A percentile compares a stretch with the other conserved stretches of the same genome.
These are phyloP conservation scores for Peromyscus eremicus DNA, from an alignment of 2,797 vertebrate genomes.

Conservation along the genomic window DNA sequence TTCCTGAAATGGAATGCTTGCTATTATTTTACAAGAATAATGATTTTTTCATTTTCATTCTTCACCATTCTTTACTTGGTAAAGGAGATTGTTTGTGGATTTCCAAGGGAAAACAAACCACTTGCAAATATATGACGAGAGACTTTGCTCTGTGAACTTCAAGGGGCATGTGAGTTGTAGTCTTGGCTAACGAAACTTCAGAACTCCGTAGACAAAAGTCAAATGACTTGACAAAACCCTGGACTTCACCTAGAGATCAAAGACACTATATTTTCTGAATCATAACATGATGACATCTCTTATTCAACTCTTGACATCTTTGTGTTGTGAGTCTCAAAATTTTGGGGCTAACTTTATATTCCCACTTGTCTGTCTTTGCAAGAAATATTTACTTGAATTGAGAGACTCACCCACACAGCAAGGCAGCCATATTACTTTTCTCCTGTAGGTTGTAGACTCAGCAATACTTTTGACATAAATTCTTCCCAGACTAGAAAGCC, in stretches of 20 bases:
- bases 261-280: background rate
- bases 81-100: background rate
- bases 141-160: background rate
- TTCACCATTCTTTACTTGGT: background rate
- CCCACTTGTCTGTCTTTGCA: constrained; percentile 2
- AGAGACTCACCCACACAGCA: constrained; percentile 7
- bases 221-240: background rate
- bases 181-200: background rate
- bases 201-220: background rate
- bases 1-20: background rate
- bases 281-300: background rate
- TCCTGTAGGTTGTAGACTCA: constrained; percentile 44
- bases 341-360: constrained; percentile 8
- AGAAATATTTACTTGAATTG: constrained; percentile 63
- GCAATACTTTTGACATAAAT: constrained; percentile 59
- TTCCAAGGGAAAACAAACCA: background rate
- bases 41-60: background rate
- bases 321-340: background rate
- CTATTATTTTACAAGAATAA: constrained; percentile 25
- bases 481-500: constrained; percentile 44
- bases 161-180: background rate
- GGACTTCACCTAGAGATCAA: background rate
- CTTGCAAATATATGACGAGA: background rate
- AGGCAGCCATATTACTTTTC: constrained; percentile 18
- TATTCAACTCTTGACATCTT: background rate